Evolutionary conservation across 2,888 invertebrate species (phyloP), one percentile per base, ranked within the genome.

Genomic region (Platynereis dumerilii): DNA sequence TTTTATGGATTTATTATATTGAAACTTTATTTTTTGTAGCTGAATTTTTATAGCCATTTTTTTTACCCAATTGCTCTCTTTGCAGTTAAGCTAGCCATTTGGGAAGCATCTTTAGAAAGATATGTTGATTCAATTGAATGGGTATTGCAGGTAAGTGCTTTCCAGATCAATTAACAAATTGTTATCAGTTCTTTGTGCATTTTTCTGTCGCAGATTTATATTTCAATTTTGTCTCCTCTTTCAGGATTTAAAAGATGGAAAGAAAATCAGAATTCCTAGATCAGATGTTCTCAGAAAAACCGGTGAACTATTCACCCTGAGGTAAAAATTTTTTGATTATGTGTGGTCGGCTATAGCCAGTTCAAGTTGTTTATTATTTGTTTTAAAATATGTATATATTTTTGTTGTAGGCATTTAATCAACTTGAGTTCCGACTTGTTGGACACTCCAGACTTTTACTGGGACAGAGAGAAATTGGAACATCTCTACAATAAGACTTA

Each of bases 361-460:
- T 34, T 34, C 5, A 34, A 34, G n/a, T n/a, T n/a, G n/a, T n/a
- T n/a, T n/a, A n/a, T n/a, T n/a, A n/a, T n/a, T 12, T 15, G 24
- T 53, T 22, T 20, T 15, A 53, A 22, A n/a, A n/a, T n/a, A 5
- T 28, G n/a, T 55, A 24, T 10, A 55, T 55, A 24, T 24, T 55
- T 55, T 17, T 53, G 26, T 27, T 58, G 2, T 73, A 85, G 85
- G 2, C 96, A 96, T 85, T 88, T 91, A 24, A 90, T 98, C 61
- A 98, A 95, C 84, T 87, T 98, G 71, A 93, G 94, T 74, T 96
- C 96, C 0, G 96, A 97, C 84, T 86, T 97, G 53, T 86, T 97
- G 72, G 96, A 96, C 83, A 94, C 94, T 0, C 96, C 97, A 0
- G 98, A 98, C 86, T 96, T 96, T 85, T 98, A 98, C 85, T 98